phyloP scores from a whole-genome alignment of 2,888 invertebrate species.

The Vanessa cardui region DNA sequence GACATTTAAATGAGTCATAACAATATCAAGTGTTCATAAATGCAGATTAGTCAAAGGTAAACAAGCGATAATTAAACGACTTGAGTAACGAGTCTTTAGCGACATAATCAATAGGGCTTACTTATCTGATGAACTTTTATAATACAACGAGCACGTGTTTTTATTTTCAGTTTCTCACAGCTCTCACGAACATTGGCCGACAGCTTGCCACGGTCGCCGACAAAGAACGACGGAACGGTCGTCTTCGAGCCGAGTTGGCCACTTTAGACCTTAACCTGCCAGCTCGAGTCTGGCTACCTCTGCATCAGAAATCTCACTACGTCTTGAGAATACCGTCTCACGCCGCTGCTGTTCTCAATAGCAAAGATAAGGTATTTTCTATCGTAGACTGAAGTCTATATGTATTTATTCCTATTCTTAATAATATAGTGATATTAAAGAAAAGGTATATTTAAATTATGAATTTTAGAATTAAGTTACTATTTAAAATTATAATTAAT shows the following conservation, averaged over 20 bases:
- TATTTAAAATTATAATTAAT: background rate
- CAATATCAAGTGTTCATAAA: no score
- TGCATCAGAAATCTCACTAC: conserved; percentile 94
- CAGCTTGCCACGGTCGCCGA: conserved; percentile 72
- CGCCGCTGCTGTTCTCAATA: conserved; percentile 98
- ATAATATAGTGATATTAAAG: background rate
- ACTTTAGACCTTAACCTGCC: conserved; percentile 98
- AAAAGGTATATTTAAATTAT: background rate
- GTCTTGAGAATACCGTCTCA: conserved; percentile 98
- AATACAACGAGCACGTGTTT: conserved; percentile 35
- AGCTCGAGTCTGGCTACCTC: conserved; percentile 98
- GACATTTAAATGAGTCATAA: no score
- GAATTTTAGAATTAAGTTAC: background rate
- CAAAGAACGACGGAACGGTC: conserved; percentile 94
- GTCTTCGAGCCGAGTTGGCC: conserved; percentile 95
- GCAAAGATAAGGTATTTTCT: conserved; percentile 91
- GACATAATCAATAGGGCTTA: no score
- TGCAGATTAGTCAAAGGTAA: no score
- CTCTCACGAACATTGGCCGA: conserved; percentile 72
- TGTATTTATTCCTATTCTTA: no score
- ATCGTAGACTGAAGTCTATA: no score
- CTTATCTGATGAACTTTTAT: background rate
- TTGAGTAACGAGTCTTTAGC: no score
- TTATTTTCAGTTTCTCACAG: conserved; percentile 64
- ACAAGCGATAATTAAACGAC: no score